Evolutionary conservation across 2,888 invertebrate species (phyloP).

Genomic region (Lumbricus terrestris): DNA sequence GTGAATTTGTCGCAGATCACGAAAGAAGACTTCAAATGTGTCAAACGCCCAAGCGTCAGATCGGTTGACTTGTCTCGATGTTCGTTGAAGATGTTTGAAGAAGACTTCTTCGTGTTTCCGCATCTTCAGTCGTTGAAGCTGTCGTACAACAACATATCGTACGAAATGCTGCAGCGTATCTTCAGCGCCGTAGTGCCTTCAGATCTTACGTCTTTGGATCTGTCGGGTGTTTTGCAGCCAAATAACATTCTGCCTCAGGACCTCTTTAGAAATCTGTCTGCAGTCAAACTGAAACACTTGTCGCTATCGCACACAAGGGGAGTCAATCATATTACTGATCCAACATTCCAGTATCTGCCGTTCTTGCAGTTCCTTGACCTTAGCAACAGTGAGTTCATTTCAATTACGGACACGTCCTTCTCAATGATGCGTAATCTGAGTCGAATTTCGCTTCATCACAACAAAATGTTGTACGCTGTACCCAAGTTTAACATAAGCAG

Average conservation of each 20-base stretch:
- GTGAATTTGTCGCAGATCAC: not conserved
- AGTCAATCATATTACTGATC: not conserved
- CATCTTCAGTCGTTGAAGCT: not conserved
- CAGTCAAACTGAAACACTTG: not conserved
- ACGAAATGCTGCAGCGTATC: not conserved
- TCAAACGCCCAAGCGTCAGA: not conserved
- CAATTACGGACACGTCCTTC: not conserved
- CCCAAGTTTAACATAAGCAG: not conserved
- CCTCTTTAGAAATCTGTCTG: not conserved
- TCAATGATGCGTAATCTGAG: not conserved
- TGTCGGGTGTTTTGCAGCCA: not conserved
- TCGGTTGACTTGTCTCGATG: not conserved
- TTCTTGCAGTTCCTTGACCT: not conserved
- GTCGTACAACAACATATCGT: not conserved
- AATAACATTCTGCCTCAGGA: not conserved
- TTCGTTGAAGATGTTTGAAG: not conserved
- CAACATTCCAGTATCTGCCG: not conserved
- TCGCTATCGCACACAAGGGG: not conserved
- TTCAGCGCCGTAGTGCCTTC: not conserved
- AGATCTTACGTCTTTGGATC: not conserved
- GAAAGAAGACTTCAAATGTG: not conserved
- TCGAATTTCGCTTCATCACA: not conserved
- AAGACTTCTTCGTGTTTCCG: not conserved
- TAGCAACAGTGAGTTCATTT: not conserved
- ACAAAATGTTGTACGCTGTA: not conserved